These are phyloP conservation scores for Willowsia nigromaculata DNA, from an alignment of 2,888 invertebrate genomes.

Conservation along the genomic window DNA sequence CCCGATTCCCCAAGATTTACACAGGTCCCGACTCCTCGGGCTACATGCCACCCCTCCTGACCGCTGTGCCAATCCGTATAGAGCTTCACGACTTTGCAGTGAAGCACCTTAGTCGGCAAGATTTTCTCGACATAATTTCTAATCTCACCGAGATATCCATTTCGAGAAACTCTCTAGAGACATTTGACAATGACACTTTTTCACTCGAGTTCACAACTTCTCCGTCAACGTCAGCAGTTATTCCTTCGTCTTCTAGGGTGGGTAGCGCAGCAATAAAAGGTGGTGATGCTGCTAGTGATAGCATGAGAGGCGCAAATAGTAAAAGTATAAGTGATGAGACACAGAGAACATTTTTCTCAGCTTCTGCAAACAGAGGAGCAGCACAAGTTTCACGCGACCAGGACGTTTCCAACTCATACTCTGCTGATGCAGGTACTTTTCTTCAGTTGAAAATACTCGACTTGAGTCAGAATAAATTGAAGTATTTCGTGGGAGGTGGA, in stretches of 20 bases:
- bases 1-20: conserved; percentile 71
- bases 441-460: conserved; percentile 76
- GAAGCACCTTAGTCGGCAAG: conserved; percentile 70
- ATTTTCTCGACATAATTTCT: conserved; percentile 74
- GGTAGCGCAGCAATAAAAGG: conserved; percentile 8
- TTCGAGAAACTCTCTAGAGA: conserved; percentile 75
- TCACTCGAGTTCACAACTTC: conserved; percentile 59
- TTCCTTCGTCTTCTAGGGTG: neutral
- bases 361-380: conserved; percentile 13
- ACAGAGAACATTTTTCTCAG: conserved; percentile 53
- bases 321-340: conserved; percentile 39
- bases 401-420: neutral
- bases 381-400: conserved; percentile 26
- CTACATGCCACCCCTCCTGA: neutral
- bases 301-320: conserved; percentile 4
- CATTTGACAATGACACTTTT: conserved; percentile 76
- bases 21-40: conserved; percentile 2
- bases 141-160: conserved; percentile 77
- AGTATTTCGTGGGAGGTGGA: conserved; percentile 76
- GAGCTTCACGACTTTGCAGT: conserved; percentile 76
- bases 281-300: conserved; percentile 29
- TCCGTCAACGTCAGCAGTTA: conserved; percentile 55
- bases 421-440: conserved; percentile 41
- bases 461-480: conserved; percentile 78
- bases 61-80: conserved; percentile 69